These are phyloP conservation scores for Monomorium pharaonis DNA, from an alignment of 1,140 invertebrate species.

Conservation along the genomic window DNA sequence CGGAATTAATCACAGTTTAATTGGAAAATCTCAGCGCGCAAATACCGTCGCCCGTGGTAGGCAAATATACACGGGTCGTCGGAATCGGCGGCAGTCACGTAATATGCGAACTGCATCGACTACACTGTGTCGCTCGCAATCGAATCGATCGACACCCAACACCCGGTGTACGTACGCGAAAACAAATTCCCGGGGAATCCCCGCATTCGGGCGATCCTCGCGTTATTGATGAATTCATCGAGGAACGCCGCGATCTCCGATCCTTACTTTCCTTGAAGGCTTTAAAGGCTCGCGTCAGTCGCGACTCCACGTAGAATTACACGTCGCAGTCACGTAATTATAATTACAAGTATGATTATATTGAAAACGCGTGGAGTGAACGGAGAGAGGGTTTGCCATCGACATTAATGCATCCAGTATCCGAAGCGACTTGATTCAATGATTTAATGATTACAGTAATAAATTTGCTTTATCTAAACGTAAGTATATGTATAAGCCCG, in stretches of 20 bases:
- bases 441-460: neutral
- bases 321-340: neutral
- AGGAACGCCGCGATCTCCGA: neutral
- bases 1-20: conserved; percentile 77
- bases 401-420: neutral
- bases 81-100: conserved; percentile 19
- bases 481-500: neutral
- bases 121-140: neutral
- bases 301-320: neutral
- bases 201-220: neutral
- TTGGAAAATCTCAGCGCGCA: conserved; percentile 77
- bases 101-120: conserved; percentile 17
- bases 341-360: neutral
- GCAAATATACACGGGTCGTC: conserved; percentile 52
- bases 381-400: neutral
- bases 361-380: neutral
- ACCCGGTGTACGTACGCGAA: neutral
- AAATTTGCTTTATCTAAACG: neutral
- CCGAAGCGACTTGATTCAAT: neutral
- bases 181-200: conserved; percentile 21
- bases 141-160: conserved; percentile 24
- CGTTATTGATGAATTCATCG: too few relatives aligned
- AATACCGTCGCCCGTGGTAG: conserved; percentile 63
- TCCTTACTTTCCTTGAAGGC: neutral
- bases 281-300: neutral